These are phyloP conservation scores for Tricholaema leucomelas DNA, from an alignment of 2,113 vertebrate genomes.

Conservation along the genomic window DNA sequence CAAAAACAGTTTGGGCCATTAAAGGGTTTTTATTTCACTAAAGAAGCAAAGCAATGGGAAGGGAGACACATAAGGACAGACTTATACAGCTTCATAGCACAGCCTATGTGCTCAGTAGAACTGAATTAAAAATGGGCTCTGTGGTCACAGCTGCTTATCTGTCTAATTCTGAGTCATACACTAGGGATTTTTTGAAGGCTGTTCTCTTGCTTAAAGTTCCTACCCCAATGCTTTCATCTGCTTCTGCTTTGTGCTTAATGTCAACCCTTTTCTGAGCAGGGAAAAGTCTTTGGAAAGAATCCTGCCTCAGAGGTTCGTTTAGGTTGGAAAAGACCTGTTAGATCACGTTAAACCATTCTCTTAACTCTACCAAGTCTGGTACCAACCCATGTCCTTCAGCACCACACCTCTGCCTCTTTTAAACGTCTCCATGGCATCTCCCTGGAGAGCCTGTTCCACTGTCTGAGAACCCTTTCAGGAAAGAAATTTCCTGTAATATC, in stretches of 20 bases:
- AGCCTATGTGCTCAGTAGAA: neutral
- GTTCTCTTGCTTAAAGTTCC: neutral
- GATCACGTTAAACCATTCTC: too few species aligned
- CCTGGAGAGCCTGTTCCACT: too few species aligned
- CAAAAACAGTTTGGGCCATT: neutral
- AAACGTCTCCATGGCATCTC: too few species aligned
- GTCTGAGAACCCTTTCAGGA: too few species aligned
- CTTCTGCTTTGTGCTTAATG: neutral
- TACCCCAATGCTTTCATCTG: neutral
- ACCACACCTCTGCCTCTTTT: too few species aligned
- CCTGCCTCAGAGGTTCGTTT: too few species aligned
- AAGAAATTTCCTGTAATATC: too few species aligned
- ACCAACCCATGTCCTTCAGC: too few species aligned
- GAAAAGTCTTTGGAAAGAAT: neutral
- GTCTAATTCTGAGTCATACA: neutral
- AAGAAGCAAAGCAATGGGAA: neutral
- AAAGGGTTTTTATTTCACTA: neutral
- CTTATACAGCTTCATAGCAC: neutral
- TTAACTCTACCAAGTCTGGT: too few species aligned
- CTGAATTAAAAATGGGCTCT: neutral
- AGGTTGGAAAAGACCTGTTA: too few species aligned
- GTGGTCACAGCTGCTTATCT: neutral
- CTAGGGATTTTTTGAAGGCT: neutral
- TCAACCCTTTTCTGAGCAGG: neutral
- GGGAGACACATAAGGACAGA: neutral